Conservation (phyloP, 2,797 vertebrate genomes). For the Sebastes hubbsi region DNA sequence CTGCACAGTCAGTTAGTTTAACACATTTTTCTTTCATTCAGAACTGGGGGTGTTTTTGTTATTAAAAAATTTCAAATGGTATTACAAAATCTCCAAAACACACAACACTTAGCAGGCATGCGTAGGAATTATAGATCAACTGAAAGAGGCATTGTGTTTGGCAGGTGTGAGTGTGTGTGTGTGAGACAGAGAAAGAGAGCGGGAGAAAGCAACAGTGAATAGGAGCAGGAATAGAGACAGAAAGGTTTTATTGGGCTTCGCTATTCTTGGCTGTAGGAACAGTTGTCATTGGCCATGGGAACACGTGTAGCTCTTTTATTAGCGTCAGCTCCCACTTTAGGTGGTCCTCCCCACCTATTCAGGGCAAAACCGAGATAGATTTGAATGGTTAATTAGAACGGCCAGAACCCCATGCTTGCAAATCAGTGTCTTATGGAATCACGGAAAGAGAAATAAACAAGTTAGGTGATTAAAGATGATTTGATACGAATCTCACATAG, state of each 20-base stretch:
- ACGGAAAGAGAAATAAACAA: background rate
- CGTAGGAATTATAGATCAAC: constrained; percentile 17
- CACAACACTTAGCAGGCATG: background rate
- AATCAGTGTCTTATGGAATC: background rate
- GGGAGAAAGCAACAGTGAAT: constrained; percentile 23
- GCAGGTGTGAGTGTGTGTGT: constrained; percentile 18
- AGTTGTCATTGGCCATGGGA: constrained; percentile 57
- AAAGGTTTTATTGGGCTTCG: constrained; percentile 46
- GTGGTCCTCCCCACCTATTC: constrained; percentile 34
- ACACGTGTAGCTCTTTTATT: constrained; percentile 66
- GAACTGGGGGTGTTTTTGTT: background rate
- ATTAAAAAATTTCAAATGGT: constrained; percentile 1
- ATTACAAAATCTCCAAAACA: constrained; percentile 13
- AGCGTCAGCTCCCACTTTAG: constrained; percentile 39
- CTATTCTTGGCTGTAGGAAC: constrained; percentile 59
- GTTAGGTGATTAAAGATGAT: background rate
- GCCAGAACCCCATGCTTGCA: background rate
- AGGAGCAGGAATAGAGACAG: constrained; percentile 10
- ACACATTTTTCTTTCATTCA: background rate
- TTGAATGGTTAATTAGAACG: constrained; percentile 11
- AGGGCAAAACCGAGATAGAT: background rate
- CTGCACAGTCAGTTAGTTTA: background rate
- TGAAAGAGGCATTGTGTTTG: constrained; percentile 34
- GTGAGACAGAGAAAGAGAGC: background rate
- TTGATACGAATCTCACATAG: background rate